Conservation (phyloP, 2,797 vertebrate genomes). For the Spinus olivaceus region DNA sequence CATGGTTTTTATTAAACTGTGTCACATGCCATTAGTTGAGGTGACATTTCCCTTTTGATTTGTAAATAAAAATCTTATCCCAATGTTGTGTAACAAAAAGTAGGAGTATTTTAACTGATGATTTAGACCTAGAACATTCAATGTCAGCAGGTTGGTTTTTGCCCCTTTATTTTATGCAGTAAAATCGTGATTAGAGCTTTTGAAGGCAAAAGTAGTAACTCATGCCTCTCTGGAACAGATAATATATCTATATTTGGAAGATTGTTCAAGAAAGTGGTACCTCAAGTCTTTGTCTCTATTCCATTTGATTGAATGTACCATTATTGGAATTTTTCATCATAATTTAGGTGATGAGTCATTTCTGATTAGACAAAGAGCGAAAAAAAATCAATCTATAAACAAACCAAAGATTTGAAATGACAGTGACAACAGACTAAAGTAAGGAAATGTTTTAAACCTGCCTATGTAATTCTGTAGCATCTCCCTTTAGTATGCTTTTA, state of each 20-base stretch:
- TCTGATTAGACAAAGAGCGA: neutral
- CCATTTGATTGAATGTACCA: neutral
- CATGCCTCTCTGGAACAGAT: neutral
- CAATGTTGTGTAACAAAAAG: neutral
- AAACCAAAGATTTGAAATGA: neutral
- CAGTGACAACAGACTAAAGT: neutral
- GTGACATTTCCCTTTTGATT: neutral
- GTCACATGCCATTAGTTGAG: neutral
- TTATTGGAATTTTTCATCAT: neutral
- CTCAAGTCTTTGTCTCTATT: neutral
- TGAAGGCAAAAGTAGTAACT: neutral
- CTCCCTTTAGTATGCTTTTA: neutral
- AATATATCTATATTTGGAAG: neutral
- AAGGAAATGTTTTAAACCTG: neutral
- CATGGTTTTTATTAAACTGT: neutral
- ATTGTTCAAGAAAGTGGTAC: neutral
- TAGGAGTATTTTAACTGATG: neutral
- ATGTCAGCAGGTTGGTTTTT: neutral
- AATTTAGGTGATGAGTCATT: constrained; percentile 7
- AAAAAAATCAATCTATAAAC: neutral
- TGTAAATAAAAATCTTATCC: neutral
- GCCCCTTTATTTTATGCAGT: neutral
- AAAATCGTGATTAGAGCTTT: neutral
- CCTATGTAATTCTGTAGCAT: neutral
- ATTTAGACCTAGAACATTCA: neutral